phyloP scores from a whole-genome alignment of 2,797 vertebrate genomes.

The Cottoperca gobio region DNA sequence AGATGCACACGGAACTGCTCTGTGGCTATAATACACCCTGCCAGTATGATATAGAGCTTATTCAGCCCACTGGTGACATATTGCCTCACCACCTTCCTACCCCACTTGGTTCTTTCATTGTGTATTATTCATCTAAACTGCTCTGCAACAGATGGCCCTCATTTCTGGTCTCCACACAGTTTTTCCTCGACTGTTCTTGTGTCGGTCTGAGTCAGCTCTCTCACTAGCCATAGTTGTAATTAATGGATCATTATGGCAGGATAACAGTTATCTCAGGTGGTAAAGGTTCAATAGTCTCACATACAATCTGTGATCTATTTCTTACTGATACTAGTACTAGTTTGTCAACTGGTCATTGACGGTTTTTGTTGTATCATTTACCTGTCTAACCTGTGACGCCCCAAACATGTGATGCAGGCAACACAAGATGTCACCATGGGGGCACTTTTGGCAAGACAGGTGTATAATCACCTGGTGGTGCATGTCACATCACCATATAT shows the following conservation, averaged over 20 bases:
- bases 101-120: conserved; percentile 53
- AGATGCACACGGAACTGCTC: conserved; percentile 33
- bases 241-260: conserved; percentile 13
- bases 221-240: conserved; percentile 22
- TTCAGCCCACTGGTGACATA: conserved; percentile 53
- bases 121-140: conserved; percentile 64
- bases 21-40: conserved; percentile 41
- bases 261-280: conserved; percentile 19
- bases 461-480: background rate
- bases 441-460: background rate
- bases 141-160: conserved; percentile 59
- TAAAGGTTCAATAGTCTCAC: conserved; percentile 22
- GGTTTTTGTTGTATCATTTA: background rate
- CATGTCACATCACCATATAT: too few relatives aligned
- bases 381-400: background rate
- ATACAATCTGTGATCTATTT: background rate
- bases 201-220: conserved; percentile 45
- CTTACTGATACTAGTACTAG: background rate
- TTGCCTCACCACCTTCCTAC: conserved; percentile 48
- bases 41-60: conserved; percentile 55
- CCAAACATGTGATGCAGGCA: background rate
- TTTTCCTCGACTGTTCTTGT: conserved; percentile 17
- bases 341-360: conserved; percentile 2
- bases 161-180: conserved; percentile 36
- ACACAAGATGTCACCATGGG: background rate